Percentiles rank a stretch among this genome's conserved stretches.
phyloP scores from a whole-genome alignment of 2,797 vertebrate genomes.

The Eutrigla gurnardus region DNA sequence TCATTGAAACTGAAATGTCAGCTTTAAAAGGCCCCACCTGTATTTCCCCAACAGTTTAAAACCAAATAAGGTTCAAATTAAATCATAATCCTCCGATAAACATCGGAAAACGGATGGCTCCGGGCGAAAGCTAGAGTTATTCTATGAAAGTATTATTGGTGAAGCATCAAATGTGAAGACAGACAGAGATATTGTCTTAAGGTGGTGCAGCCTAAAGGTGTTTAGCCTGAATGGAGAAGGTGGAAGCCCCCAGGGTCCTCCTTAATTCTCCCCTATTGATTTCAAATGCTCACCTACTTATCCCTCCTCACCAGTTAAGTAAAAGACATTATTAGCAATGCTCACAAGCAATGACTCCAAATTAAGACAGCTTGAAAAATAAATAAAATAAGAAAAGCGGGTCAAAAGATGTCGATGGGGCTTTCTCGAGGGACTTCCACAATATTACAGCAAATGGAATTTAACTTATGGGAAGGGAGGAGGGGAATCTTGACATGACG shows the following conservation, averaged over 20 bases:
- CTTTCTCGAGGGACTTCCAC: slow-evolving; percentile 13
- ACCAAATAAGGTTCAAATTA: slow-evolving; percentile 31
- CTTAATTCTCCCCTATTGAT: slow-evolving; percentile 69
- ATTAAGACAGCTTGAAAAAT: slow-evolving; percentile 45
- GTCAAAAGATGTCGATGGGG: slow-evolving; percentile 39
- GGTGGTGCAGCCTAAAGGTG: slow-evolving; percentile 33
- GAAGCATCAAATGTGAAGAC: slow-evolving; percentile 19
- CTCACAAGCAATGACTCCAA: slow-evolving; percentile 52
- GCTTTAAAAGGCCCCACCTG: slow-evolving; percentile 64
- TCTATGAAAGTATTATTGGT: slow-evolving; percentile 8
- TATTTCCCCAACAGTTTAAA: slow-evolving; percentile 18
- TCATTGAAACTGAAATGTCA: slow-evolving; percentile 77
- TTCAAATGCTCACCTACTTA: slow-evolving; percentile 66
- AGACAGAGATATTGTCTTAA: background rate
- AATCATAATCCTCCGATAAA: slow-evolving; percentile 22
- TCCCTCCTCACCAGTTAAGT: slow-evolving; percentile 57
- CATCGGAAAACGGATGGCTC: background rate
- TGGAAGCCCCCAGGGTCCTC: slow-evolving; percentile 42
- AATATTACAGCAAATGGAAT: slow-evolving; percentile 13
- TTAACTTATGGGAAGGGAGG: background rate
- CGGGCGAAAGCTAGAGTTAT: background rate
- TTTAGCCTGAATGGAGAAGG: slow-evolving; percentile 45
- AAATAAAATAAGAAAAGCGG: background rate
- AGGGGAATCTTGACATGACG: slow-evolving; percentile 8
- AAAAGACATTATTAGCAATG: slow-evolving; percentile 62